Evolutionary conservation across 2,113 vertebrate genomes (phyloP).

Genomic region (Serranochromis macrocephalus): DNA sequence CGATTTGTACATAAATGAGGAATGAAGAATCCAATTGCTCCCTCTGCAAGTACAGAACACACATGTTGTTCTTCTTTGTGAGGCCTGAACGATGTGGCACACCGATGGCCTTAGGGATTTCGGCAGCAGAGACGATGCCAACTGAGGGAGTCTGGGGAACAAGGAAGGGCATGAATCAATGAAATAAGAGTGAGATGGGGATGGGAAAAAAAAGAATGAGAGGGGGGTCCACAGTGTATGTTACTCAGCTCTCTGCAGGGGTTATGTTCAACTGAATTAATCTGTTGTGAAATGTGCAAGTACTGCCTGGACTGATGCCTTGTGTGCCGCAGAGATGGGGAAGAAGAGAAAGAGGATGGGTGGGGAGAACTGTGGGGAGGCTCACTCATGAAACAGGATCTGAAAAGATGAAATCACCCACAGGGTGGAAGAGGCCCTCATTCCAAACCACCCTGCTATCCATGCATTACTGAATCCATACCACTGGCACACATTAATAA

Average conservation of each 20-base stretch:
- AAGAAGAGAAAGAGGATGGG: background rate
- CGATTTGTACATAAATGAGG: background rate
- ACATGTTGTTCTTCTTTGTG: background rate
- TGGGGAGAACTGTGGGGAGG: background rate
- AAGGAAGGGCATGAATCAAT: constrained; percentile 20
- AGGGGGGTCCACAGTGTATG: constrained; percentile 3
- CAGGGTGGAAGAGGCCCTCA: constrained; percentile 14
- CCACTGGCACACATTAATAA: background rate
- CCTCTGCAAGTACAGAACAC: background rate
- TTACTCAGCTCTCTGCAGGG: constrained; percentile 52
- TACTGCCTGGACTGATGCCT: constrained; percentile 7
- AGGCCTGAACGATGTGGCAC: background rate
- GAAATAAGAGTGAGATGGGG: background rate
- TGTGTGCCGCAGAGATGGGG: constrained; percentile 6
- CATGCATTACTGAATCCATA: background rate
- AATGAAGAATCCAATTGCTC: background rate
- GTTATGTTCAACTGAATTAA: constrained; percentile 39
- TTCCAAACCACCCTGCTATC: constrained; percentile 4
- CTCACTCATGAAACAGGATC: constrained; percentile 41
- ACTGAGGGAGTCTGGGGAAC: background rate
- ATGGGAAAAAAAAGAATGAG: background rate
- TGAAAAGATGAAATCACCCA: constrained; percentile 41
- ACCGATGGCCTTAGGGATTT: background rate
- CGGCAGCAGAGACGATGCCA: background rate
- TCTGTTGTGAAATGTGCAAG: constrained; percentile 50